Base-by-base conservation (phyloP, 1,140 invertebrate genomes). In the Batillaria attramentaria region DNA sequence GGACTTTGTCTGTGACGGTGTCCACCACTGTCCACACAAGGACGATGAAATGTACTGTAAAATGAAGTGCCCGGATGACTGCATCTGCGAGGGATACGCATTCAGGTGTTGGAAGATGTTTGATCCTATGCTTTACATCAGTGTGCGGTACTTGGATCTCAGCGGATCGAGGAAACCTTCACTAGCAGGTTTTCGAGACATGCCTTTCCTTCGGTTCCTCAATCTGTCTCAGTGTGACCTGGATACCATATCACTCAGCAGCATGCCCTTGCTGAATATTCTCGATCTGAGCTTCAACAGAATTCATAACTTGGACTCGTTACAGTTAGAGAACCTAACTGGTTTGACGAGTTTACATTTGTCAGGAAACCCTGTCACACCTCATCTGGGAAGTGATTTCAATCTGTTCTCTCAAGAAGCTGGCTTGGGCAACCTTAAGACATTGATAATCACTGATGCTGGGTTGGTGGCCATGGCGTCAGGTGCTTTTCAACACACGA, bases 31-130 rank as follows among this genome's bases (percentile, higher is more conserved):
- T 78, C 79, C 75, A 41, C 57, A 77, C 28, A 41, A 50, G 31
- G 78, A 80, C 20, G 73, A 83, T 57, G 78, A 80, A 43, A 20
- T 50, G 60, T 43, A 78, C 28, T 82, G 75, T 60, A n/a, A 75
- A 5, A 28, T 54, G 0, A 50, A 5, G 0, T 72, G 70, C 35
- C 70, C 70, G 89, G 84, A 39, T 88, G 62, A 20, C 10, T 82
- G 78, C 42, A n/a, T 50, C 20, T 82, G 73, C 66, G 33, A 39
- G 50, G 73, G 62, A 35, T 37, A 28, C 24, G 39, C 72, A 4
- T 54, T 79, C 41, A 43, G 24, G 1, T 79, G 78, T 35, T 4
- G 43, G 2, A 37, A 57, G 18, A 24, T 43, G 20, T 65, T 78
- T 33, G 10, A 16, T 16, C 41, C 50, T 20, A 42, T 20, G 1